Evolutionary conservation across 1,140 invertebrate genomes (phyloP).

Genomic region (Calliphora vicina): DNA sequence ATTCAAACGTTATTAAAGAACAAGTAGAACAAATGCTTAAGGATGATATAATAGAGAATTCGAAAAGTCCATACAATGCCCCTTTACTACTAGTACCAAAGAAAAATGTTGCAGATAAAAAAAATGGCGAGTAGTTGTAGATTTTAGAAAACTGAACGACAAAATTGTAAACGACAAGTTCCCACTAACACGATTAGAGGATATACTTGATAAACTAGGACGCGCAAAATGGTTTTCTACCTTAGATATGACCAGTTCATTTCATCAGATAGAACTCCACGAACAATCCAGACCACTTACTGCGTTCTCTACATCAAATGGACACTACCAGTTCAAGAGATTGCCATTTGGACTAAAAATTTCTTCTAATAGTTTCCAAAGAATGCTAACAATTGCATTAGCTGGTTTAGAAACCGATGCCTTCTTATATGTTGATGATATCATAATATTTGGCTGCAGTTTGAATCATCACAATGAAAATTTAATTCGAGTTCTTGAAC

Average conservation of each 20-base stretch:
- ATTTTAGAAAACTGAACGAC: slow-evolving; percentile 62
- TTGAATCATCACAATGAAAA: slow-evolving; percentile 54
- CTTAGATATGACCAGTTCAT: slow-evolving; percentile 65
- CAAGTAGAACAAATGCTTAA: slow-evolving; percentile 54
- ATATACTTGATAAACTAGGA: slow-evolving; percentile 62
- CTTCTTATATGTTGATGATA: slow-evolving; percentile 48
- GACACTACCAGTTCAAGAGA: slow-evolving; percentile 47
- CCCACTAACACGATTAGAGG: slow-evolving; percentile 65
- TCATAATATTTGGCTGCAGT: slow-evolving; percentile 43
- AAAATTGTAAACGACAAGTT: slow-evolving; percentile 64
- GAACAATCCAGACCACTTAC: slow-evolving; percentile 60
- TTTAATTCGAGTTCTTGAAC: slow-evolving; percentile 56
- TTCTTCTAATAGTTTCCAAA: slow-evolving; percentile 55
- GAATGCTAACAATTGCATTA: slow-evolving; percentile 45
- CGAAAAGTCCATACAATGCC: slow-evolving; percentile 40
- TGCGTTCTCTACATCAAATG: slow-evolving; percentile 57
- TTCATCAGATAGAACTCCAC: slow-evolving; percentile 64
- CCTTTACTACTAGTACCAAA: slow-evolving; percentile 47
- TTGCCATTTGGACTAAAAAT: slow-evolving; percentile 53
- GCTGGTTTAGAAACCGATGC: slow-evolving; percentile 38
- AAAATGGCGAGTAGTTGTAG: slow-evolving; percentile 59
- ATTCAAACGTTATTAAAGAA: slow-evolving; percentile 52
- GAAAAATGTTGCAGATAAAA: slow-evolving; percentile 43
- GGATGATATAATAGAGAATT: slow-evolving; percentile 41
- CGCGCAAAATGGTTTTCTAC: slow-evolving; percentile 61